Evolutionary conservation across 1,140 invertebrate species (phyloP), one percentile per base, ranked within the genome.

Genomic region (Melanaphis sacchari): DNA sequence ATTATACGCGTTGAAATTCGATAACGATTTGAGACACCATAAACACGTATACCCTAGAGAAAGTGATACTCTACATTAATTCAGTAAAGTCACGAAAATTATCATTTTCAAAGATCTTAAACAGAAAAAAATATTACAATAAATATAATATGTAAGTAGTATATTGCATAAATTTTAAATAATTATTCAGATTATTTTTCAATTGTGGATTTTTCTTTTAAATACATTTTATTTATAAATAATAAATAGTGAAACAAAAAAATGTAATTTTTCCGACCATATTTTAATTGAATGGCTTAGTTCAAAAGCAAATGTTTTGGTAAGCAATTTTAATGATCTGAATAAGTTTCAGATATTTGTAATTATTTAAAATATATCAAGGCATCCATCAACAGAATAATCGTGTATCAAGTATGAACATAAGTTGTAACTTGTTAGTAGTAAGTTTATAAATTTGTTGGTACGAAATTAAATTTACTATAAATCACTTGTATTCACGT

Each of bases 181-280:
- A 85, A 85, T 85, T 85, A 85, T 85, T 40, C 84, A n/a, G 15
- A 85, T 85, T 85, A 85, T 82, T 38, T 82, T n/a, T 76, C 59
- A 15, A 31, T 76, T n/a, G n/a, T 18, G 11, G 4, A 76, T 76
- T 11, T 76, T 76, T 76, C 15, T 15, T 76, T 76, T n/a, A 76
- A n/a, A n/a, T 76, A 76, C n/a, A 76, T 76, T 31, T 76, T 76
- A 18, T 76, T 76, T 66, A n/a, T 76, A n/a, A 76, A 76, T 36
- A 76, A 49, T 6, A 59, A 4, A 76, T n/a, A n/a, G 59, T 18
- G 31, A n/a, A 15, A 76, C 59, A 76, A 8, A 76, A 76, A 76
- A 15, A 76, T n/a, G 4, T n/a, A 5, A n/a, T 76, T 36, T 76
- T n/a, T 76, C 36, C 4, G 7, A 76, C 31, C 59, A n/a, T 76